Base-by-base conservation (phyloP, 2,888 invertebrate species). In the Steinernema carpocapsae region DNA sequence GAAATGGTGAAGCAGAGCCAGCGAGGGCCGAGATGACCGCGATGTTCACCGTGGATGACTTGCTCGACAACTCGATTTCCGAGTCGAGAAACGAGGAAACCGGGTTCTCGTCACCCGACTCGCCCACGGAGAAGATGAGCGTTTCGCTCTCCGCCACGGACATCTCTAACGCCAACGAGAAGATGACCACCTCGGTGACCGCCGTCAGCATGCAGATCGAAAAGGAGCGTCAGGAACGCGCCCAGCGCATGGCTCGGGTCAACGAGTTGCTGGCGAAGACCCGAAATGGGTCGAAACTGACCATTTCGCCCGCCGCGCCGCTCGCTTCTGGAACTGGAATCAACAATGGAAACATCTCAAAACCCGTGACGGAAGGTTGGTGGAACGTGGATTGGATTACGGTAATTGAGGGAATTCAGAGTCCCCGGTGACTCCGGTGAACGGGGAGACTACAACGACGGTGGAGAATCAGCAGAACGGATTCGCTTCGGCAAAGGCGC, bases 401-500 rank as follows among this genome's bases (percentile, higher is more conserved):
- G 4, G 6, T 48, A n/a, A 17, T 48, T 24, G 10, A 52, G 24
- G 26, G 64, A n/a, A n/a, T 64, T 26, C 64, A 64, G 64, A 64
- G 64, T 64, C 64, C 29, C 24, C 24, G 32, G 17, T 3, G 64
- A 64, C 64, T 64, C 64, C 64, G 37, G 64, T 64, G 64, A 64
- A 64, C 64, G 64, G 64, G 37, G 64, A 64, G 14, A 64, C 37
- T 26, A 64, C 32, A 64, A 64, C 64, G 64, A 64, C 64, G 64
- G 64, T 64, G 64, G 64, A 64, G 64, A 64, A 64, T 64, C 64
- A 64, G 14, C 64, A 64, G 64, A 64, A 64, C 32, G 64, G 64
- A 64, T 64, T 64, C 64, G 32, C 64, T 26, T 64, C 64, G 64
- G 64, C 64, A 6, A 64, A 64, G 64, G 64, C 64, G 64, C 64